phyloP scores from a whole-genome alignment of 2,888 invertebrate genomes.

The Sinohyriopsis cumingii region DNA sequence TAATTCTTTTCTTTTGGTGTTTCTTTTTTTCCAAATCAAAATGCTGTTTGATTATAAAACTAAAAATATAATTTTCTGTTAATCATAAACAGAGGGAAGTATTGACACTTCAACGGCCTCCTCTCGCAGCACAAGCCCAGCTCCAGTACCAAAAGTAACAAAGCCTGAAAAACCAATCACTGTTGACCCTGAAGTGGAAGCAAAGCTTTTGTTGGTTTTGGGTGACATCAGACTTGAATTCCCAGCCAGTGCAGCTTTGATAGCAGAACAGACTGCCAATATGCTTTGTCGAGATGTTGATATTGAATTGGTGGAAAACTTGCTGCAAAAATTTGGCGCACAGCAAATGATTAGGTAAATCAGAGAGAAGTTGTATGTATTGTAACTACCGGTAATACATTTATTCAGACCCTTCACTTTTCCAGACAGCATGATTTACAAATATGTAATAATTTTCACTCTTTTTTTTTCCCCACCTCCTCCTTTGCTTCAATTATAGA shows the following conservation, averaged over 20 bases:
- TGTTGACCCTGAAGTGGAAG: conserved; percentile 78
- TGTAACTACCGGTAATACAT: too few relatives aligned
- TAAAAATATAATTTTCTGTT: neutral
- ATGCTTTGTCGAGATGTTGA: conserved; percentile 75
- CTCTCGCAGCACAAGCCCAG: conserved; percentile 14
- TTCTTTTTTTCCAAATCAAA: too few relatives aligned
- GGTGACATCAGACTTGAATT: conserved; percentile 81
- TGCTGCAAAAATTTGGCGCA: conserved; percentile 85
- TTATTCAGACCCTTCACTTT: neutral
- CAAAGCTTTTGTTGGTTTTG: conserved; percentile 79
- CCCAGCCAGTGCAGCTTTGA: conserved; percentile 81
- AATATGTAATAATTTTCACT: too few relatives aligned
- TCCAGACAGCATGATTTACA: neutral
- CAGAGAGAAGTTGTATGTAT: neutral
- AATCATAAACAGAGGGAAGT: too few relatives aligned
- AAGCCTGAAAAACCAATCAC: conserved; percentile 30
- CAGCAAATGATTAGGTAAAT: conserved; percentile 79
- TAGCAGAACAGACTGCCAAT: conserved; percentile 76
- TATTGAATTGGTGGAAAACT: conserved; percentile 80
- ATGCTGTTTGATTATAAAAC: too few relatives aligned
- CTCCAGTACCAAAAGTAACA: conserved; percentile 11
- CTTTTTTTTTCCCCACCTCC: too few relatives aligned
- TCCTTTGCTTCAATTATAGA: too few relatives aligned
- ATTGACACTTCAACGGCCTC: too few relatives aligned
- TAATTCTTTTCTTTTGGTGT: too few relatives aligned